phyloP scores from a whole-genome alignment of 2,113 vertebrate species.

The Pseudolaguvia tuberculata region DNA sequence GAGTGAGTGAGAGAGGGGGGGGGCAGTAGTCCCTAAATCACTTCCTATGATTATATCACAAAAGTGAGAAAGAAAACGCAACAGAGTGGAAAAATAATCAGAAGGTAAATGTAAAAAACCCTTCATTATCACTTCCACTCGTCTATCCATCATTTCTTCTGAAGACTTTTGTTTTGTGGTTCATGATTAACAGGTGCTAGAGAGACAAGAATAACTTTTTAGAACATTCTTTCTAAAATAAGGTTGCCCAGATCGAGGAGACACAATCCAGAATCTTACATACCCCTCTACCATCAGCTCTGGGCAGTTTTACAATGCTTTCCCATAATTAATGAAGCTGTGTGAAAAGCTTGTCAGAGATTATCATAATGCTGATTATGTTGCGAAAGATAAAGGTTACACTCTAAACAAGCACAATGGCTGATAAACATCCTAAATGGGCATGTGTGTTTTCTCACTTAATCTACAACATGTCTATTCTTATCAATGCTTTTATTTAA shows the following conservation, averaged over 20 bases:
- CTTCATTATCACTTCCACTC: conserved; percentile 49
- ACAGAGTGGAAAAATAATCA: conserved; percentile 39
- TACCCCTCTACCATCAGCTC: conserved; percentile 23
- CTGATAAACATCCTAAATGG: conserved; percentile 22
- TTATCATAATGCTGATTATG: conserved; percentile 40
- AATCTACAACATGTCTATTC: background rate
- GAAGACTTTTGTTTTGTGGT: conserved; percentile 46
- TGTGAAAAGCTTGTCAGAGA: conserved; percentile 31
- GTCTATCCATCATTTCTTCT: conserved; percentile 28
- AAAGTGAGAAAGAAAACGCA: conserved; percentile 23
- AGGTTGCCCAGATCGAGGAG: conserved; percentile 34
- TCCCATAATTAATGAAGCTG: background rate
- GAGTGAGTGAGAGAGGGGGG: background rate
- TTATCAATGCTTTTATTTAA: conserved; percentile 11
- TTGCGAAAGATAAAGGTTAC: conserved; percentile 36
- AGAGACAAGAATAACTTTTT: conserved; percentile 27
- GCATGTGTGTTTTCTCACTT: conserved; percentile 13
- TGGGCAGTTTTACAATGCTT: background rate
- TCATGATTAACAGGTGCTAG: conserved; percentile 20
- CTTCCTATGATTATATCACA: conserved; percentile 24
- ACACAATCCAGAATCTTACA: conserved; percentile 27
- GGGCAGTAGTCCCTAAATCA: conserved; percentile 20
- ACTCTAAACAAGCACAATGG: conserved; percentile 38
- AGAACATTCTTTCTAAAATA: conserved; percentile 48
- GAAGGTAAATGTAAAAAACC: conserved; percentile 29